Conservation (phyloP, 2,113 vertebrate species). For the Anoplopoma fimbria region DNA sequence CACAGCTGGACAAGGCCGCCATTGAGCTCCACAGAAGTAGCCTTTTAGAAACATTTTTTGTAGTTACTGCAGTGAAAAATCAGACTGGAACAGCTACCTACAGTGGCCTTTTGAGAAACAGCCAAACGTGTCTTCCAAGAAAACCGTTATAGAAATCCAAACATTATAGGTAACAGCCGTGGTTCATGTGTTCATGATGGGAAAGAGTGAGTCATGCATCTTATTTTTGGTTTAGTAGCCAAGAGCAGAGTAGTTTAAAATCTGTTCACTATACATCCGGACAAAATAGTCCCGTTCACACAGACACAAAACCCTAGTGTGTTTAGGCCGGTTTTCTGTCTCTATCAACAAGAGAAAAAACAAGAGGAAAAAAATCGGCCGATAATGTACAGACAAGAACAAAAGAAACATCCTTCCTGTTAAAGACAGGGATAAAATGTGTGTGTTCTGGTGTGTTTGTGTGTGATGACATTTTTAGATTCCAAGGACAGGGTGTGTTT, state of each 20-base stretch:
- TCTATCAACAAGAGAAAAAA: not conserved
- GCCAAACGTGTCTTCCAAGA: not conserved
- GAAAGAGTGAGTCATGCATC: not conserved
- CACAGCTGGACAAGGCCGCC: slow-evolving; percentile 68
- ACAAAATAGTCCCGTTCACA: slow-evolving; percentile 14
- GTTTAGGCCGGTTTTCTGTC: slow-evolving; percentile 13
- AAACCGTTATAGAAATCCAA: slow-evolving; percentile 3
- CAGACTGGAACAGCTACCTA: slow-evolving; percentile 5
- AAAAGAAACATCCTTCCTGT: slow-evolving; percentile 63
- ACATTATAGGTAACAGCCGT: not conserved
- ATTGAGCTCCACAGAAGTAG: slow-evolving; percentile 59
- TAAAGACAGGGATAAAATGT: slow-evolving; percentile 31
- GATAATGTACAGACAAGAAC: slow-evolving; percentile 50
- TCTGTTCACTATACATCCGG: not conserved
- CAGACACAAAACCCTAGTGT: not conserved
- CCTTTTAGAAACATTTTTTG: slow-evolving; percentile 52
- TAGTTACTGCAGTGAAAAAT: slow-evolving; percentile 34
- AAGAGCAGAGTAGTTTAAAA: not conserved
- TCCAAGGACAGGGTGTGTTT: slow-evolving; percentile 84
- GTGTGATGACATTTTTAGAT: slow-evolving; percentile 82
- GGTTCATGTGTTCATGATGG: not conserved
- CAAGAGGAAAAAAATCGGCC: too few relatives aligned
- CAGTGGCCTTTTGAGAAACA: slow-evolving; percentile 23
- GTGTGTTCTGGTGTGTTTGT: slow-evolving; percentile 21
- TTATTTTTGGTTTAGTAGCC: not conserved